Base-by-base conservation (phyloP, 2,888 invertebrate species). In the Aspidiotus rigidus region DNA sequence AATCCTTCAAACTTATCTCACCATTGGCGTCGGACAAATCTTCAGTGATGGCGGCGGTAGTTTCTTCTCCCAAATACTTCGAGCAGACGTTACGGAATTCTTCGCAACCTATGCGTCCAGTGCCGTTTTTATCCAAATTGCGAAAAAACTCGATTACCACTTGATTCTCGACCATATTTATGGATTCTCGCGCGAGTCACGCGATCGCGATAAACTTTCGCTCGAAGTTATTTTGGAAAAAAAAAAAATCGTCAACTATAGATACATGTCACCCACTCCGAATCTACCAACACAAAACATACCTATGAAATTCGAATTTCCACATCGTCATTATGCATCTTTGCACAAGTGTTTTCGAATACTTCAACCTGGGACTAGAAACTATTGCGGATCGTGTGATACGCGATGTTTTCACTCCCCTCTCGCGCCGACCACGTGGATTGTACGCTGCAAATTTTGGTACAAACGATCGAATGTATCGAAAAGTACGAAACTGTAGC, bases 1-100 rank as follows among this genome's bases (percentile, higher is more conserved):
- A 82, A 74, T 83, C 83, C 2, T 79, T 77, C 69, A 81, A 78
- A 71, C 79, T 80, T 71, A 83, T 81, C 69, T 77, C 74, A 0
- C 81, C 82, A 74, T 83, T 82, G 7, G 79, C 49, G 6, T n/a
- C 49, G 49, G n/a, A 49, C 49, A 49, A n/a, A 11, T 49, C 49
- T 11, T 49, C 49, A 6, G 49, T n/a, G 49, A n/a, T n/a, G 49
- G 49, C 49, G 49, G n/a, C 49, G 49, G n/a, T 49, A n/a, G 28
- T 28, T 28, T 28, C 28, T 28, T 28, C 28, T 28, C 49, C 49
- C 11, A 49, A 13, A n/a, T 13, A 49, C 49, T 49, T 49, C 11
- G 49, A 49, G 49, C 49, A 49, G 11, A n/a, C 49, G 6, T 11
- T 49, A 13, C 49, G 49, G 49, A 49, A 49, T n/a, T 49, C 49